These are phyloP conservation scores for Sycobia sp. DNA, from an alignment of 1,140 invertebrate species.

Conservation along the genomic window DNA sequence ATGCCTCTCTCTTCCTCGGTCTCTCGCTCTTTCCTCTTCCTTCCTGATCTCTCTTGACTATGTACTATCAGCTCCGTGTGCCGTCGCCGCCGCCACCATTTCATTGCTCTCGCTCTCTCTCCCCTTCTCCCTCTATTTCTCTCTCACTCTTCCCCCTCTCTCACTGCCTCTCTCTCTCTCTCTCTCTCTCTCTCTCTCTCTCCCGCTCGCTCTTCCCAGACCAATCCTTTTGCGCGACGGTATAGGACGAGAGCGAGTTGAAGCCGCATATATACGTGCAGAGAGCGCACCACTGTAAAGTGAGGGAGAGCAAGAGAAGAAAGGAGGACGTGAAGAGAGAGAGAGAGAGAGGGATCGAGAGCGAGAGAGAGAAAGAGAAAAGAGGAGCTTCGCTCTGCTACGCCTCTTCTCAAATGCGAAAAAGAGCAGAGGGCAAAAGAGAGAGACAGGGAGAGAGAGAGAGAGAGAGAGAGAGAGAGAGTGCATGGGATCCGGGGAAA, in stretches of 20 bases:
- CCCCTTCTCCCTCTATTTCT: slow-evolving; percentile 31
- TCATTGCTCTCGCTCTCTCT: slow-evolving; percentile 24
- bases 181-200: slow-evolving; percentile 23
- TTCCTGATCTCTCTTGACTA: slow-evolving; percentile 14
- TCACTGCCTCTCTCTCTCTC: too few species aligned
- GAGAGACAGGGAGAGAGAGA: too few species aligned
- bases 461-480: too few species aligned
- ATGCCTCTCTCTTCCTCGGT: background rate
- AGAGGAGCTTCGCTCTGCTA: background rate
- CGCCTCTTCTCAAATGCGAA: too few species aligned
- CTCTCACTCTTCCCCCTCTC: slow-evolving; percentile 36
- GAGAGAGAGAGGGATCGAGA: background rate
- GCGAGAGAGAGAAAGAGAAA: too few species aligned
- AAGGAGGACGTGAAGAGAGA: slow-evolving; percentile 1
- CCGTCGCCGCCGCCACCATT: background rate
- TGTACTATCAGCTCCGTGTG: slow-evolving; percentile 16
- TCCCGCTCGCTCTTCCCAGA: slow-evolving; percentile 35
- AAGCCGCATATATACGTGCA: background rate
- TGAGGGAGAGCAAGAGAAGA: background rate
- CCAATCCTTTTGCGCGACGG: slow-evolving; percentile 3
- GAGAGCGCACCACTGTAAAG: too few species aligned
- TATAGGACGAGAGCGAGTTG: background rate
- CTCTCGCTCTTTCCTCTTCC: slow-evolving; percentile 23
- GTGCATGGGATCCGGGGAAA: slow-evolving; percentile 43
- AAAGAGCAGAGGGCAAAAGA: background rate